These are phyloP conservation scores for Tenthredo amoena DNA, from an alignment of 2,888 invertebrate species.

Conservation along the genomic window DNA sequence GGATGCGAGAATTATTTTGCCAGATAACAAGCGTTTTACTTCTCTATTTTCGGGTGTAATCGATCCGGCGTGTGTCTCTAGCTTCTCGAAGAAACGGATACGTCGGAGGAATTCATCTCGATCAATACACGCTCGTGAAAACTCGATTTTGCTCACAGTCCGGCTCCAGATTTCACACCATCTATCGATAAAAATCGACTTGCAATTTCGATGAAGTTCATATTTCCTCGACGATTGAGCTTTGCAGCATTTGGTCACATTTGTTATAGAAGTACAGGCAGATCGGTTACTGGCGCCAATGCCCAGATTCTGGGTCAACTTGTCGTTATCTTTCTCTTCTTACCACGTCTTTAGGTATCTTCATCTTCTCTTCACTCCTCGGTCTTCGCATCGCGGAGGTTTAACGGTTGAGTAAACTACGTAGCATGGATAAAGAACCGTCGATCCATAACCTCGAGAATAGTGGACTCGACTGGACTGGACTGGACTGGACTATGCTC, in stretches of 20 bases:
- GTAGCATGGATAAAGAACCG: slow-evolving; percentile 18
- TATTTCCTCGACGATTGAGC: not conserved
- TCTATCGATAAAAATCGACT: not conserved
- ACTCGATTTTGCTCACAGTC: not conserved
- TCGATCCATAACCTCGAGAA: slow-evolving; percentile 38
- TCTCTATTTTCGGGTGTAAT: not conserved
- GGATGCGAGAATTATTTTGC: not conserved
- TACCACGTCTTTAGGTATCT: not conserved
- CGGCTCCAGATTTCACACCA: not conserved
- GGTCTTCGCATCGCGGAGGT: not conserved
- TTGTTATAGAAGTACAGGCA: not conserved
- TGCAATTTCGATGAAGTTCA: not conserved
- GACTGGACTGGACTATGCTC: not conserved
- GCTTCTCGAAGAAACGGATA: not conserved
- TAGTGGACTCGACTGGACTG: not conserved
- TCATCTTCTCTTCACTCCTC: not conserved
- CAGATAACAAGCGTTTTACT: not conserved
- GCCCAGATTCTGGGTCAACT: slow-evolving; percentile 28
- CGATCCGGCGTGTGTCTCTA: not conserved
- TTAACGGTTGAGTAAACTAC: slow-evolving; percentile 40
- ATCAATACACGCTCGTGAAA: not conserved
- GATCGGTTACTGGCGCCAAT: slow-evolving; percentile 10
- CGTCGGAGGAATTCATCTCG: not conserved
- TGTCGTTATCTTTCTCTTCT: not conserved
- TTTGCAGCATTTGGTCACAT: not conserved